Evolutionary conservation across 2,113 vertebrate species (phyloP).

Genomic region (Campylorhamphus procurvoides): DNA sequence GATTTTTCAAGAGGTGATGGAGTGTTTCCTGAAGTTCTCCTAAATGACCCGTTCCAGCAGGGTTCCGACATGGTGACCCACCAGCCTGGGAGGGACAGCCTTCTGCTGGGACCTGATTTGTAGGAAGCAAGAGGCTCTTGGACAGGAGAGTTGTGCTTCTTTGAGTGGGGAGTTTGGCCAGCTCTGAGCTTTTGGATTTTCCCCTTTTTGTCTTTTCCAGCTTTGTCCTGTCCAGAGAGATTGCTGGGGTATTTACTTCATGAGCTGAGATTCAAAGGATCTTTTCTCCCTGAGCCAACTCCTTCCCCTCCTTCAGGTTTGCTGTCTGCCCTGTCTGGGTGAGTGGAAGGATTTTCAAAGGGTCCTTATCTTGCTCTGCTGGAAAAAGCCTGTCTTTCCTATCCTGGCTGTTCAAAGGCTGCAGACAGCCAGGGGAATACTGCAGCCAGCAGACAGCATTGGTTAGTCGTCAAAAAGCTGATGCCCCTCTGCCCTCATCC

Average conservation of each 20-base stretch:
- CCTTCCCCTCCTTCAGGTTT: background rate
- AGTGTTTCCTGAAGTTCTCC: background rate
- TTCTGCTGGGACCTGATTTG: background rate
- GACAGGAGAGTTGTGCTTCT: background rate
- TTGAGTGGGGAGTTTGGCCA: background rate
- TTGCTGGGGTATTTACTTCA: background rate
- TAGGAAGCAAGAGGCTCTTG: background rate
- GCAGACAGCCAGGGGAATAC: conserved; percentile 4
- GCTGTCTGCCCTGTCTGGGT: background rate
- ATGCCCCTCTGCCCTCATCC: conserved; percentile 20
- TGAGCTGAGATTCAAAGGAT: background rate
- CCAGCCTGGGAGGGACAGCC: background rate
- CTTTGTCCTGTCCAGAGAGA: background rate
- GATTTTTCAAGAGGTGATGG: background rate
- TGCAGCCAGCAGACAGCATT: background rate
- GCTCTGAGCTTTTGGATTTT: background rate
- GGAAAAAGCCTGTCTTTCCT: conserved; percentile 15
- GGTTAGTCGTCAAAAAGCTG: conserved; percentile 45
- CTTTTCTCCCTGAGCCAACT: background rate
- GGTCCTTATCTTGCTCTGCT: background rate
- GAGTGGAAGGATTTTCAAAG: conserved; percentile 10
- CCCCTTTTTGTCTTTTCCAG: background rate
- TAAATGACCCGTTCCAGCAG: background rate
- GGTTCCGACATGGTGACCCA: accelerated
- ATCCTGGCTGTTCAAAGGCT: background rate